Conservation (phyloP, 2,113 vertebrate genomes). For the Pelodiscus sinensis region DNA sequence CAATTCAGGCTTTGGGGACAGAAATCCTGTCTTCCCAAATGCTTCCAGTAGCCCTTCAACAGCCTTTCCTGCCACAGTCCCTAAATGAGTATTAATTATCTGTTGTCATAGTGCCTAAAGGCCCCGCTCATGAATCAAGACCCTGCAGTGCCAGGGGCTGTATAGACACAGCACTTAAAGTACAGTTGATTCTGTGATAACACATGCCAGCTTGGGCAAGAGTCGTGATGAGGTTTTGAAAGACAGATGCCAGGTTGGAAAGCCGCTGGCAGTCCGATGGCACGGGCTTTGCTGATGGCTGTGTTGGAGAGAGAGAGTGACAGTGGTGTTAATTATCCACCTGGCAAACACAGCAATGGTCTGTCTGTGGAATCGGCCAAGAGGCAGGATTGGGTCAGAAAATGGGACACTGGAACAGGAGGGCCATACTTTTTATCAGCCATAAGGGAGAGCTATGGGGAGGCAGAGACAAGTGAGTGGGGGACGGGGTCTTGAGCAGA, state of each 20-base stretch:
- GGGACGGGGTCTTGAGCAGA: too few relatives aligned
- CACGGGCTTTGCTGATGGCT: fast-evolving
- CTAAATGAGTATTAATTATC: neutral
- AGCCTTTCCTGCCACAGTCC: neutral
- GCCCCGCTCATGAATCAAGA: neutral
- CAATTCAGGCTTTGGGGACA: neutral
- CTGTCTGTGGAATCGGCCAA: too few relatives aligned
- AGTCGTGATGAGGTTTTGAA: neutral
- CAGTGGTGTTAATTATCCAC: neutral
- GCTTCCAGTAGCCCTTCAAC: neutral
- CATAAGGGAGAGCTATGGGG: too few relatives aligned
- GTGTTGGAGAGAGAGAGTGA: neutral
- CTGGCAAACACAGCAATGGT: neutral
- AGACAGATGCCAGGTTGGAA: neutral
- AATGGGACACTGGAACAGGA: too few relatives aligned
- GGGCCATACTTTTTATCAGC: too few relatives aligned
- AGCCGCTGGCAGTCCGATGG: neutral
- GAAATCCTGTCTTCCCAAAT: neutral
- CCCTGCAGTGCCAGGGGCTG: too few relatives aligned
- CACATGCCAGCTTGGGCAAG: neutral
- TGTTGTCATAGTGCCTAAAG: neutral
- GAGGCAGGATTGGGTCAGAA: too few relatives aligned
- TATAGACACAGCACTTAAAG: too few relatives aligned
- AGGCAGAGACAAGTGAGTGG: too few relatives aligned
- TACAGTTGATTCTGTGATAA: too few relatives aligned